Evolutionary conservation across 2,888 invertebrate species (phyloP).

Genomic region (Cephus rjabovi): DNA sequence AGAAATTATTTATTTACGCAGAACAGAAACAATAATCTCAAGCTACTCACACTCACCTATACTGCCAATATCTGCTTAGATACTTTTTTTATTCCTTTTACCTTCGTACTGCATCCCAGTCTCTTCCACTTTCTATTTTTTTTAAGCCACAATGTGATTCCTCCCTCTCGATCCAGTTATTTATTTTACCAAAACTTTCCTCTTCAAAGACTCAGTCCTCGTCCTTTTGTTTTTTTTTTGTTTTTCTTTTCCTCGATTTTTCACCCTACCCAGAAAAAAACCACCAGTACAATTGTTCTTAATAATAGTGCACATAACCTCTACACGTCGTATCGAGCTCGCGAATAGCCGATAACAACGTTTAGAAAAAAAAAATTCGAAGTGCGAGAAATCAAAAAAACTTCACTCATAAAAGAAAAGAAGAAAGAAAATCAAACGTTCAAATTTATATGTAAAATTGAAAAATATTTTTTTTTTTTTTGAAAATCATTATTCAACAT

Average conservation of each 20-base stretch:
- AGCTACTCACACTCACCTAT: constrained; percentile 41
- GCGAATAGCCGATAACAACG: background rate
- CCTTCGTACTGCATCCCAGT: constrained; percentile 11
- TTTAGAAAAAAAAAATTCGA: background rate
- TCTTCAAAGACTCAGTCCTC: constrained; percentile 13
- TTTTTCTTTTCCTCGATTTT: constrained; percentile 29
- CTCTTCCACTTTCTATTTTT: constrained; percentile 19
- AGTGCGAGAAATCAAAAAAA: background rate
- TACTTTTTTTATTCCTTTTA: constrained; percentile 20
- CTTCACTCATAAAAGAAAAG: too few relatives aligned
- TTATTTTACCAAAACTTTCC: constrained; percentile 29
- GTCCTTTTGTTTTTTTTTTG: constrained; percentile 28
- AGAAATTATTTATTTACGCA: constrained; percentile 62
- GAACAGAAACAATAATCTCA: constrained; percentile 54
- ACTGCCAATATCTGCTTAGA: constrained; percentile 59
- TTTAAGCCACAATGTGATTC: constrained; percentile 39
- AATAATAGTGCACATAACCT: constrained; percentile 1
- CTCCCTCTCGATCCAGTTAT: constrained; percentile 38
- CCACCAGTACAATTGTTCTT: constrained; percentile 4
- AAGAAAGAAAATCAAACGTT: background rate
- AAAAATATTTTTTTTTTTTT: background rate
- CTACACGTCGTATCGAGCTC: background rate
- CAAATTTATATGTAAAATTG: too few relatives aligned
- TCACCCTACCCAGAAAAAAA: background rate
- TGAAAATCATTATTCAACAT: background rate